Conservation (phyloP, 2,888 invertebrate genomes). For the Epistrophe grossulariae region DNA sequence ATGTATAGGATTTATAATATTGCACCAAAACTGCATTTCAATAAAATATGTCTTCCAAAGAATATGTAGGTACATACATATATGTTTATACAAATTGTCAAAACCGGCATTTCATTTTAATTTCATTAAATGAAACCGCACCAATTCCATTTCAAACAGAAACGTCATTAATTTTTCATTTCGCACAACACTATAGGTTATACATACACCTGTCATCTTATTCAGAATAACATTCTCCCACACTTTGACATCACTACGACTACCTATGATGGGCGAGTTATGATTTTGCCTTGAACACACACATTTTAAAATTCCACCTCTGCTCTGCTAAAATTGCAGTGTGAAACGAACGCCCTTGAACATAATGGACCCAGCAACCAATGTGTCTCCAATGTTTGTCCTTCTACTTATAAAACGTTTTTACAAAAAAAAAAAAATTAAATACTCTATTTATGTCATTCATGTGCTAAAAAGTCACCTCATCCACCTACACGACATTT, state of each 20-base stretch:
- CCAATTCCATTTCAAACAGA: conserved; percentile 23
- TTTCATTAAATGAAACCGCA: conserved; percentile 2
- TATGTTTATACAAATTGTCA: not conserved
- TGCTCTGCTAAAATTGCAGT: not conserved
- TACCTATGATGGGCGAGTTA: conserved; percentile 11
- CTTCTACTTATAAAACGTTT: conserved; percentile 41
- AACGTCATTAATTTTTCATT: conserved; percentile 19
- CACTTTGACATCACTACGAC: not conserved
- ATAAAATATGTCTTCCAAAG: too few species aligned
- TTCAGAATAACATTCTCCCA: conserved; percentile 30
- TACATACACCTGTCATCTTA: conserved; percentile 19
- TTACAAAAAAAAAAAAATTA: conserved; percentile 11
- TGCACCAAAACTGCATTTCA: not conserved
- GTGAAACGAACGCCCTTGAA: conserved; percentile 48
- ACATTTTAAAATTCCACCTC: conserved; percentile 33
- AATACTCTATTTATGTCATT: conserved; percentile 11
- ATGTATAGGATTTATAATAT: too few species aligned
- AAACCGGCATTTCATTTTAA: conserved; percentile 21
- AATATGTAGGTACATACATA: too few species aligned
- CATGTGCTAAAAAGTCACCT: conserved; percentile 19
- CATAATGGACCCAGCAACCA: conserved; percentile 51
- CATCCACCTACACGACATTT: conserved; percentile 26
- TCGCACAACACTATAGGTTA: conserved; percentile 15
- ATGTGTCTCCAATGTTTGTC: conserved; percentile 32
- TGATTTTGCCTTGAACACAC: conserved; percentile 28